Evolutionary conservation across 30 jellyfish, hydroid and myxozoan genomes (phyloP), one percentile per base, ranked within the genome.

Genomic region (Hydra vulgaris): DNA sequence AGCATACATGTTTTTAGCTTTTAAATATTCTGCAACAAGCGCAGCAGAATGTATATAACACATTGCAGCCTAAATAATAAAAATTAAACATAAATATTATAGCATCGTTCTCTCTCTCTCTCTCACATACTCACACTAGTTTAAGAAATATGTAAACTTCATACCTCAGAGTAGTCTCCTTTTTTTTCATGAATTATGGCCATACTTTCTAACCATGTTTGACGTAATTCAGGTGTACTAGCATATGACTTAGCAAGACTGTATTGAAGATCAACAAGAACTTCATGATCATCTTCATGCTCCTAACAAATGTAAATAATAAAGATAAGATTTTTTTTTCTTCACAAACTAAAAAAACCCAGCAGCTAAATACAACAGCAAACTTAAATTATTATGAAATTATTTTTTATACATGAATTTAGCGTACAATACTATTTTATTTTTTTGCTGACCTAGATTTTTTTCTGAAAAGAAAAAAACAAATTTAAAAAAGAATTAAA

Each of bases 41-140:
- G 97, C 99, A 23, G 99, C 99, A 25, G 96, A 93, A 68, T 89
- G 99, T 18, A 89, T 81, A 76, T 81, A 89, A 79, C 99, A 95
- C 99, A 95, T 95, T 22, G 97, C 99, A 27, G 99, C 97, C 97
- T 92, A 72, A 17, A 76, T 68, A 16, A n/a, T 1, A 68, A 68
- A 3, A 3, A 3, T n/a, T n/a, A 1, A 68, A 68, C 16, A 68
- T 68, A 3, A n/a, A 68, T 68, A 68, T 68, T 68, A 68, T 68
- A 68, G 16, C 61, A 3, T 40, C 12, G 12, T 40, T 3, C 61
- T 40, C 12, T 40, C 5, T 12, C 61, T 40, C 12, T 40, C n/a
- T n/a, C n/a, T n/a, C n/a, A n/a, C n/a, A n/a, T n/a, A n/a, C n/a
- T n/a, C n/a, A n/a, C n/a, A n/a, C n/a, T n/a, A n/a, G n/a, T n/a